phyloP scores from a whole-genome alignment of 2,113 vertebrate genomes.

The Pelecanus crispus region DNA sequence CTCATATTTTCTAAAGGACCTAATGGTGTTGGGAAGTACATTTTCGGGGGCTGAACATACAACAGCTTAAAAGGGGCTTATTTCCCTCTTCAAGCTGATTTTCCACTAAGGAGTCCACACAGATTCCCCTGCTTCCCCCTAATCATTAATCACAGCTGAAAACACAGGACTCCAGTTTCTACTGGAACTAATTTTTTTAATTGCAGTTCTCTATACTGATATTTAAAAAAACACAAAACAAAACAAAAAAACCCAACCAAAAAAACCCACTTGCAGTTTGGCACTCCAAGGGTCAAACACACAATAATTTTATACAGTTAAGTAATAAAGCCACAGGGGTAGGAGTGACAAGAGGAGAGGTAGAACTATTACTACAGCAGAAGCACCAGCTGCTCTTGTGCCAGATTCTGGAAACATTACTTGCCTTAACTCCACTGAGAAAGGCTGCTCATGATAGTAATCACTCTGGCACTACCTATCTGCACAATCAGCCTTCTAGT shows the following conservation, averaged over 20 bases:
- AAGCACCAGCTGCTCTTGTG: conserved; percentile 7
- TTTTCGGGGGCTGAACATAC: not conserved
- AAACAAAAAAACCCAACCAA: no score
- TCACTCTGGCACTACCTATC: not conserved
- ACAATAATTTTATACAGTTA: not conserved
- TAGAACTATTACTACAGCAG: conserved; percentile 14
- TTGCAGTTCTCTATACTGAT: not conserved
- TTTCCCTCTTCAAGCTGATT: not conserved
- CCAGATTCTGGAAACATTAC: conserved; percentile 6
- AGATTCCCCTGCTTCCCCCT: not conserved
- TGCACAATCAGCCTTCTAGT: not conserved
- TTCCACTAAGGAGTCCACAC: not conserved
- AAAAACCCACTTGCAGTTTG: not conserved
- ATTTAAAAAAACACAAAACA: not conserved
- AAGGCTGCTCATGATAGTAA: not conserved
- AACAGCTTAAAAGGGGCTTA: not conserved
- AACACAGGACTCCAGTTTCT: not conserved
- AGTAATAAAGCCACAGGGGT: conserved; percentile 52
- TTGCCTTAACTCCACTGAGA: not conserved
- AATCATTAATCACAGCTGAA: not conserved
- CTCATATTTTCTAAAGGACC: not conserved
- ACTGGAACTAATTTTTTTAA: not conserved
- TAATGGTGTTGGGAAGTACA: not conserved
- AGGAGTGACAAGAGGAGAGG: conserved; percentile 43
- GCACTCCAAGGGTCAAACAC: conserved; percentile 7